These are phyloP conservation scores for Philypnodon macrostomus DNA, from an alignment of 2,797 vertebrate genomes.

Conservation along the genomic window DNA sequence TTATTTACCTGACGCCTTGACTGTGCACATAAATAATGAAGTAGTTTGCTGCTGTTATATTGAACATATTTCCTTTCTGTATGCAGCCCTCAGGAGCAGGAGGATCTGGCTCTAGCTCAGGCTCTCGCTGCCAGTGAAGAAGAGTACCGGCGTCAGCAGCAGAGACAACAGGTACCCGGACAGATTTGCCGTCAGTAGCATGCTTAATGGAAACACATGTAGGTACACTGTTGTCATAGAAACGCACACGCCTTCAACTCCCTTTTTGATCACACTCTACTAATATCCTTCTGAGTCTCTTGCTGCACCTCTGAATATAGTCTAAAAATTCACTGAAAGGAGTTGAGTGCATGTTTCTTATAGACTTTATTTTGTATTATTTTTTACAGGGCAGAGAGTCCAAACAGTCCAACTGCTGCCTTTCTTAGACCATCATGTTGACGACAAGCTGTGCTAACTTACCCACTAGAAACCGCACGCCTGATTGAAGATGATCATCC, in stretches of 20 bases:
- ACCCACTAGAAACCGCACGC: slow-evolving; percentile 43
- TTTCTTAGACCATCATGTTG: slow-evolving; percentile 63
- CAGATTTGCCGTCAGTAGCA: slow-evolving; percentile 75
- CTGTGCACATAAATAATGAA: not conserved
- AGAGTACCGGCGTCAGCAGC: slow-evolving; percentile 80
- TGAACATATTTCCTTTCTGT: slow-evolving; percentile 9
- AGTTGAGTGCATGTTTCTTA: slow-evolving; percentile 7
- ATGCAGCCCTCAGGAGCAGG: slow-evolving; percentile 82
- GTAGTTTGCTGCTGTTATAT: no score
- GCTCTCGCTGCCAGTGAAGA: slow-evolving; percentile 83
- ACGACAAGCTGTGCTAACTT: slow-evolving; percentile 33
- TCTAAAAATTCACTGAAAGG: not conserved
- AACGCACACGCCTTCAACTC: slow-evolving; percentile 13
- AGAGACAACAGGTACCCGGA: slow-evolving; percentile 83
- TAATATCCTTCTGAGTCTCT: not conserved
- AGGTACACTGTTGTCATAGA: slow-evolving; percentile 61
- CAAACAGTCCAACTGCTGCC: slow-evolving; percentile 75
- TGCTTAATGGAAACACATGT: slow-evolving; percentile 65
- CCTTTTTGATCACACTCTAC: slow-evolving; percentile 28
- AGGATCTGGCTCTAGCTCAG: slow-evolving; percentile 84
- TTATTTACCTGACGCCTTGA: no score
- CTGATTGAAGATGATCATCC: slow-evolving; percentile 30
- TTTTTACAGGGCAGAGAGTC: slow-evolving; percentile 71
- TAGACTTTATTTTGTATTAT: slow-evolving; percentile 17
- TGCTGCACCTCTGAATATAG: not conserved